Base-by-base conservation (phyloP, 2,113 vertebrate genomes). In the Pteruthius melanotis region DNA sequence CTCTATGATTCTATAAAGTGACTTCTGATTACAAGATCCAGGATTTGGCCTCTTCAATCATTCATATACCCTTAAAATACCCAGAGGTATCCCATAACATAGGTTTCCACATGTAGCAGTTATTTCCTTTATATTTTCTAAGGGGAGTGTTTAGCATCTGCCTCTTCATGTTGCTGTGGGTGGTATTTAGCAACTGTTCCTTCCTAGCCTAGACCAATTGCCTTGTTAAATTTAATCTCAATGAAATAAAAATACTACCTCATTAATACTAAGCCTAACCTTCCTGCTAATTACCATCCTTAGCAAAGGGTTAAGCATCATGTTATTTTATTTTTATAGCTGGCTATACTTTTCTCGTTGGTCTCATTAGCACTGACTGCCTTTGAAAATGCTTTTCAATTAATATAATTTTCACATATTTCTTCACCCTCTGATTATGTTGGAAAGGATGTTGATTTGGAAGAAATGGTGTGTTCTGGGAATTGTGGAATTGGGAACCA, bases 301-400 rank as follows among this genome's bases (percentile, higher is more conserved):
- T 70, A 91, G 15, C 31, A 92, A 96, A 94, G 91, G 83, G 87
- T 84, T 94, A 94, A 95, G 52, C 15, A 3, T 92, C 77, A 75
- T 84, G 44, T 28, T 84, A 18, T 84, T 90, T 92, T 87, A 87
- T 42, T 66, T 89, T 63, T 71, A 71, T 68, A 71, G 68, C 24
- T 92, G 72, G 40, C 47, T 90, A 18, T 92, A 71, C 35, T 82
- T 91, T 94, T 87, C 52, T 75, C n/a, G 20, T 84, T 84, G 37
- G 49, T 79, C 81, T 95, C 69, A 84, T 93, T 94, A 94, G 37
- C 81, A 91, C 60, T 10, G 13, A 56, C 64, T 89, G 31, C 49
- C 65, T 97, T 92, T 94, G 77, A 96, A 93, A 94, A 92, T 82
- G 40, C 31, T 65, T 68, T 91, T 94, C 49, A 89, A 68, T 95